phyloP scores from a whole-genome alignment of 2,797 vertebrate genomes.

The Hylomyscus alleni region DNA sequence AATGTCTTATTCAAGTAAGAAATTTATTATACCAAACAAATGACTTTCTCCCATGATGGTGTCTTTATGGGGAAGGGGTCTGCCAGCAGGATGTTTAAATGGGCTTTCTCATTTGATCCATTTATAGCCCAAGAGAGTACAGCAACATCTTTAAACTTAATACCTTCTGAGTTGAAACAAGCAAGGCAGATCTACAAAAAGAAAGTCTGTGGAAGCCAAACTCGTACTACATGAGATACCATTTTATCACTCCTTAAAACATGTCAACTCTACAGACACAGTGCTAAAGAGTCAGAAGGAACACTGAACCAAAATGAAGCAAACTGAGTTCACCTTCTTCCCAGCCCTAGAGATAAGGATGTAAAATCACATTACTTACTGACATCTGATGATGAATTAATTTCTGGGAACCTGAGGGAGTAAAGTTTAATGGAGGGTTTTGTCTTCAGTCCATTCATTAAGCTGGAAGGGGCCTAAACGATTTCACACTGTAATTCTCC shows the following conservation, averaged over 20 bases:
- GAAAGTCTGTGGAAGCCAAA: conserved; percentile 64
- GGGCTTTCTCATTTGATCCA: conserved; percentile 69
- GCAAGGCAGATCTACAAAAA: conserved; percentile 79
- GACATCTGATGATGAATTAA: conserved; percentile 72
- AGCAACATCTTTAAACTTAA: conserved; percentile 75
- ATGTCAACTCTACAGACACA: conserved; percentile 72
- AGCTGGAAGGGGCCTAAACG: conserved; percentile 68
- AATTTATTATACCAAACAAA: conserved; percentile 78
- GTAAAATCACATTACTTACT: conserved; percentile 76
- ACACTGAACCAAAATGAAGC: conserved; percentile 77
- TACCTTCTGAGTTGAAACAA: conserved; percentile 80
- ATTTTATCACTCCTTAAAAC: conserved; percentile 78
- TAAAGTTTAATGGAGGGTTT: conserved; percentile 73
- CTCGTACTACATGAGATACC: conserved; percentile 66
- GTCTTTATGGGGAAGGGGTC: conserved; percentile 76
- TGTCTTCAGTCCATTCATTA: conserved; percentile 82
- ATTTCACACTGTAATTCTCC: conserved; percentile 78
- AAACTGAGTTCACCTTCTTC: conserved; percentile 73
- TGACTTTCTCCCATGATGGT: conserved; percentile 79
- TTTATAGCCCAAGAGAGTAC: conserved; percentile 67
- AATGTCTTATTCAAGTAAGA: conserved; percentile 80
- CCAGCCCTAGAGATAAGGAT: conserved; percentile 66
- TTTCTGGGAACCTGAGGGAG: conserved; percentile 65
- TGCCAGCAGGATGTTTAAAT: conserved; percentile 69
- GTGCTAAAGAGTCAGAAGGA: conserved; percentile 51